Base-by-base conservation (phyloP, 2,797 vertebrate species). In the Pristis pectinata region DNA sequence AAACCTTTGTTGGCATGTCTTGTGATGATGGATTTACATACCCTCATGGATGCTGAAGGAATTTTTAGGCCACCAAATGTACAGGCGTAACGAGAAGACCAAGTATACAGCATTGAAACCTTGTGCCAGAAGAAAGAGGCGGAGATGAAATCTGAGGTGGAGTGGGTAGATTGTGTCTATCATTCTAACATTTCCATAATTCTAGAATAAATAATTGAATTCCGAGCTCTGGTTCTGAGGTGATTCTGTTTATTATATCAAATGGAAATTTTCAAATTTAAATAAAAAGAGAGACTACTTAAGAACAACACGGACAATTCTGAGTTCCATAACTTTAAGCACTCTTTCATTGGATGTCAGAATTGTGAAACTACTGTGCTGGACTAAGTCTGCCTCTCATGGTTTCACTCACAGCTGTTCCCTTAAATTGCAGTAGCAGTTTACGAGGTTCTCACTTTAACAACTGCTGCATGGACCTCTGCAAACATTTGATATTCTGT, bases 331-430 rank as follows among this genome's bases (percentile, higher is more conserved):
- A 64, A 0, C 59, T 89, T 61, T 37, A 89, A 91, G 22, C 6
- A 59, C 17, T 89, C 56, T 61, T 61, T n/a, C 85, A 64, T 85
- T 61, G 22, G 34, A 59, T 61, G 87, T 41, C 61, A 41, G n/a
- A 37, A 67, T 67, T 64, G 24, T 15, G 34, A 59, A 85, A 59
- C 30, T 15, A 17, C 56, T 67, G 87, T 91, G 87, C 64, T 91
- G n/a, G 61, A 41, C 59, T 91, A 64, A 67, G 85, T 91, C 87
- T 41, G 59, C 67, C n/a, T 64, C 61, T 91, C 61, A 24, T 91
- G 87, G 87, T 24, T 91, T 91, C n/a, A 37, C 87, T 91, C 87
- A 91, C 87, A 91, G 87, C 61, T 91, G 59, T 64, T 64, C 17
- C 34, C 59, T 91, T 64, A 91, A 91, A 91, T 64, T 91, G 87